Evolutionary conservation across 2,113 vertebrate species (phyloP), one percentile per base, ranked within the genome.

Genomic region (Lutjanus erythropterus): DNA sequence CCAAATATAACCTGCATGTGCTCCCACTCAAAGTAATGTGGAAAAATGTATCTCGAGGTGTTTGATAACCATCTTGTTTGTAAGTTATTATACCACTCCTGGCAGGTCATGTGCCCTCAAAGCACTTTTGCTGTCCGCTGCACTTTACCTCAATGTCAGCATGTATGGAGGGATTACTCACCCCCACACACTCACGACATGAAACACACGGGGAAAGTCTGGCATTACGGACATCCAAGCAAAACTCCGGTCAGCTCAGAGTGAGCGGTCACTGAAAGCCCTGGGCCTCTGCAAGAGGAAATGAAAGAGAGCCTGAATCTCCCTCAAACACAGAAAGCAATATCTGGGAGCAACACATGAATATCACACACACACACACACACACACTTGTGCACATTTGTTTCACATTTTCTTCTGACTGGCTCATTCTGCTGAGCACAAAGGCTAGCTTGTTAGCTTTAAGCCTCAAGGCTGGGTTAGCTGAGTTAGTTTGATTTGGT

Each of bases 61-160:
- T 37, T 66, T 44, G 79, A 88, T 88, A 72, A 67, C 58, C 62
- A 79, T 85, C 80, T 62, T 55, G 59, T 73, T 74, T 72, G 53
- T 47, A 35, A 46, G 73, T 71, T 74, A 69, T 31, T 37, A 39
- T n/a, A 70, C 6, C 12, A 7, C 25, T 83, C 35, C 58, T 83
- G 73, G 84, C 76, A 61, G 59, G 35, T 46, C 6, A 25, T 1
- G 2, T 9, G 27, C 49, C 52, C 71, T 80, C 58, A 71, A n/a
- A 67, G 50, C 60, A 53, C 59, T 67, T 74, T 46, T 72, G 69
- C 72, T 53, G 33, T 71, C 76, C 31, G 5, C 60, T 37, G 66
- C 35, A 52, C 53, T 84, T 55, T 53, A 61, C 4, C 18, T 81
- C 73, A 58, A 19, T 3, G 18, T 71, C 74, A 65, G 85, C 71